These are phyloP conservation scores for Iselma pallidipennis DNA, from an alignment of 2,888 invertebrate genomes.

Conservation along the genomic window DNA sequence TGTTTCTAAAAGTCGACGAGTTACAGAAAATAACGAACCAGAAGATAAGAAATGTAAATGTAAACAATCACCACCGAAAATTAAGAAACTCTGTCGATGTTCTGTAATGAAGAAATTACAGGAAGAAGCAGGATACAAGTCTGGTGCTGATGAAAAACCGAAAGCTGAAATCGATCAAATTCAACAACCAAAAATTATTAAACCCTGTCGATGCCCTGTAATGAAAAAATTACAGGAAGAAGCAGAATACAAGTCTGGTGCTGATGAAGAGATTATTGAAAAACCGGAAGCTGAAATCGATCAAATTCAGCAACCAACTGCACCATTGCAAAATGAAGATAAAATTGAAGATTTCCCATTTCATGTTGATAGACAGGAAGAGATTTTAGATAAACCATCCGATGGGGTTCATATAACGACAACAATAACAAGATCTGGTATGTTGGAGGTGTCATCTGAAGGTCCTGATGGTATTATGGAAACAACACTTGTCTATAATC, in stretches of 20 bases:
- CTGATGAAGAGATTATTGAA: neutral
- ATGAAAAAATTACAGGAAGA: neutral
- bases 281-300: neutral
- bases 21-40: no score
- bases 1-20: no score
- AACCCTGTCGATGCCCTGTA: neutral
- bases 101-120: neutral
- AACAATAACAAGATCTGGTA: slow-evolving; percentile 48
- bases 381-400: slow-evolving; percentile 38
- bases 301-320: neutral
- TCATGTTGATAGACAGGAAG: slow-evolving; percentile 36
- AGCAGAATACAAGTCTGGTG: neutral
- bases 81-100: neutral
- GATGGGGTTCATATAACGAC: slow-evolving; percentile 47
- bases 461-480: slow-evolving; percentile 51
- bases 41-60: neutral
- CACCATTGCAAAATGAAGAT: slow-evolving; percentile 3
- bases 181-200: neutral
- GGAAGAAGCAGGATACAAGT: neutral
- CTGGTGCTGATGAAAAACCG: neutral
- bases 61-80: neutral
- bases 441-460: slow-evolving; percentile 51
- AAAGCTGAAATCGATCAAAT: neutral
- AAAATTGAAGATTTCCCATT: slow-evolving; percentile 36
- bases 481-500: slow-evolving; percentile 47